Evolutionary conservation across 2,113 vertebrate genomes (phyloP), one percentile per base, ranked within the genome.

Genomic region (Microtus richardsoni): DNA sequence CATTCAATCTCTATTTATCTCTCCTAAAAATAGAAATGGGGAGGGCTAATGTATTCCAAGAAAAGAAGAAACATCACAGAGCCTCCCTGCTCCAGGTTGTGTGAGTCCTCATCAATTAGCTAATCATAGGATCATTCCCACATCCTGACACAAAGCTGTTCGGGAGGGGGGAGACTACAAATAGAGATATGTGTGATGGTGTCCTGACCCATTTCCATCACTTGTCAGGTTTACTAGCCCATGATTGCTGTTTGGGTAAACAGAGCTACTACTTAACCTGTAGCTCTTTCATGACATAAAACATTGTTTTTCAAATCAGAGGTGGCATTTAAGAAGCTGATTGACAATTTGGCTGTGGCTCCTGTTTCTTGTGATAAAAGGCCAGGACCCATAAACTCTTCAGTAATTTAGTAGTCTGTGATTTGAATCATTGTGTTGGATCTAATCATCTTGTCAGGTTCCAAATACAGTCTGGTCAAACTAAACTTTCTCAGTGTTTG

Each of bases 341-440:
- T 71, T 94, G 95, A 30, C 70, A 97, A 90, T 39, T 68, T 58
- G 70, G 79, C 74, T 62, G 54, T 96, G 39, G 64, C 54, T 97
- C 11, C 0, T 91, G 95, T 96, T 97, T n/a, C 52, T 73, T 96
- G 93, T 94, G 89, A 97, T 97, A 96, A 97, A 98, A 98, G 88
- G 98, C 88, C 94, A 97, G 95, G 95, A 97, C 86, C 89, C 26
- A 83, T 77, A 73, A 3, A 86, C 74, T 92, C 70, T 91, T 80
- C 52, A 95, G 60, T 97, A 96, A 98, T 98, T 98, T 98, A 94
- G 92, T 73, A 98, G 77, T 86, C 96, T 98, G 4, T 98, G 96
- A 98, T 98, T 98, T 98, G 97, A 98, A 98, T 97, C 95, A 97
- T 97, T 98, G 95, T 93, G 90, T 95, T 95, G 94, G 91, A 98